Conservation (phyloP, 2,113 vertebrate species). For the Pseudolaguvia tuberculata region DNA sequence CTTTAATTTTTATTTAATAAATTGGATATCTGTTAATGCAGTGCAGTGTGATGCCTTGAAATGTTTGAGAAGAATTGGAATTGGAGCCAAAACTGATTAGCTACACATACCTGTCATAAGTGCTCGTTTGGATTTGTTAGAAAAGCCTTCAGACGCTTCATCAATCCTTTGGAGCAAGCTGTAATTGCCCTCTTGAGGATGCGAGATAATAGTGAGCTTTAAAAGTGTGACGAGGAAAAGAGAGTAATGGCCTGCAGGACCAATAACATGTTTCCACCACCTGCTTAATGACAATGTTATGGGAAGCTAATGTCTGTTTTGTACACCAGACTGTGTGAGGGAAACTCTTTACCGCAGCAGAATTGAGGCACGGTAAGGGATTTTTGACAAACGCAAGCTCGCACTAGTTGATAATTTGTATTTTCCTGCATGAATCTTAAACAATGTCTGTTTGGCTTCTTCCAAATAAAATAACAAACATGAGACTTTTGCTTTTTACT, state of each 20-base stretch:
- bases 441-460: constrained; percentile 20
- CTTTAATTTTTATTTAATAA: constrained; percentile 21
- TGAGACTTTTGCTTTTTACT: not conserved
- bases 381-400: constrained; percentile 43
- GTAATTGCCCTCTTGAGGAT: constrained; percentile 50
- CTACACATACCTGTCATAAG: constrained; percentile 29
- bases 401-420: constrained; percentile 42
- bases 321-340: constrained; percentile 41
- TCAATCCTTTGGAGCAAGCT: constrained; percentile 41
- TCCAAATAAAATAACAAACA: not conserved
- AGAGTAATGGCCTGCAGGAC: constrained; percentile 42
- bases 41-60: not conserved
- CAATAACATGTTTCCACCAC: constrained; percentile 38
- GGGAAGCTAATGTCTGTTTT: constrained; percentile 50
- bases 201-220: constrained; percentile 50
- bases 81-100: constrained; percentile 22
- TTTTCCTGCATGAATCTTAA: constrained; percentile 24
- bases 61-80: constrained; percentile 24
- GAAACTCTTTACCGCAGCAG: constrained; percentile 40
- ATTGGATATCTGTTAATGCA: not conserved
- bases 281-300: constrained; percentile 50
- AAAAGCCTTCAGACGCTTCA: constrained; percentile 44
- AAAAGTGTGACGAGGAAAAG: constrained; percentile 44
- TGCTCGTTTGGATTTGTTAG: constrained; percentile 31
- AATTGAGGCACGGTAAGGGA: constrained; percentile 39